phyloP scores from a whole-genome alignment of 92 coral and sea anemone genomes.

The Epizoanthus illoricatus region DNA sequence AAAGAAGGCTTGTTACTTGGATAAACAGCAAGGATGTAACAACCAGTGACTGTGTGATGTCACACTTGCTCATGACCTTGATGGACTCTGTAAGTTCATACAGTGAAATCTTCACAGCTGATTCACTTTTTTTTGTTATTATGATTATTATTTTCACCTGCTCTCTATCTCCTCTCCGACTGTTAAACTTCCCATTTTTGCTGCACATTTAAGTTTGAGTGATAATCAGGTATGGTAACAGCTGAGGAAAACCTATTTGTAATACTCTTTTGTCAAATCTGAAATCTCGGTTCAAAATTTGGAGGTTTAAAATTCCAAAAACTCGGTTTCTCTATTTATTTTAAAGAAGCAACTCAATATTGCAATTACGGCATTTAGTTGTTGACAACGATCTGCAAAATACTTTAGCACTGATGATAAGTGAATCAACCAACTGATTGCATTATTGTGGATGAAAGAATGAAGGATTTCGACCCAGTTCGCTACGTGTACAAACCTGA shows the following conservation, averaged over 20 bases:
- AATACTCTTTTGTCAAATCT: background rate
- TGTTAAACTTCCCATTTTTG: background rate
- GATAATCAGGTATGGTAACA: background rate
- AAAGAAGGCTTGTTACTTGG: too few species aligned
- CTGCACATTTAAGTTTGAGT: background rate
- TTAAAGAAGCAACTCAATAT: background rate
- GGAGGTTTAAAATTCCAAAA: background rate
- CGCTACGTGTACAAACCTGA: constrained; percentile 70
- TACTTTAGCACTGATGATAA: background rate
- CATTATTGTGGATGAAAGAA: constrained; percentile 8
- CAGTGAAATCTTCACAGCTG: too few species aligned
- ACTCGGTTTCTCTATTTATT: background rate
- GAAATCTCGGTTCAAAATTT: background rate
- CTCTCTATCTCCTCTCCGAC: background rate
- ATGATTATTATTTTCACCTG: too few species aligned
- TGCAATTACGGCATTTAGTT: background rate
- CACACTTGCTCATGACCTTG: background rate
- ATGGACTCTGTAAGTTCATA: constrained; percentile 1
- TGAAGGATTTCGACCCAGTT: background rate
- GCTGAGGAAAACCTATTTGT: background rate
- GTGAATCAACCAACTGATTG: constrained; percentile 17
- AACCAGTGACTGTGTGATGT: background rate
- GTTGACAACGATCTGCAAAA: background rate
- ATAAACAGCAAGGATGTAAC: background rate
- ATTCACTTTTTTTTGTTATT: too few species aligned